phyloP scores from a whole-genome alignment of 2,888 invertebrate species.

The Conistra vaccinii region DNA sequence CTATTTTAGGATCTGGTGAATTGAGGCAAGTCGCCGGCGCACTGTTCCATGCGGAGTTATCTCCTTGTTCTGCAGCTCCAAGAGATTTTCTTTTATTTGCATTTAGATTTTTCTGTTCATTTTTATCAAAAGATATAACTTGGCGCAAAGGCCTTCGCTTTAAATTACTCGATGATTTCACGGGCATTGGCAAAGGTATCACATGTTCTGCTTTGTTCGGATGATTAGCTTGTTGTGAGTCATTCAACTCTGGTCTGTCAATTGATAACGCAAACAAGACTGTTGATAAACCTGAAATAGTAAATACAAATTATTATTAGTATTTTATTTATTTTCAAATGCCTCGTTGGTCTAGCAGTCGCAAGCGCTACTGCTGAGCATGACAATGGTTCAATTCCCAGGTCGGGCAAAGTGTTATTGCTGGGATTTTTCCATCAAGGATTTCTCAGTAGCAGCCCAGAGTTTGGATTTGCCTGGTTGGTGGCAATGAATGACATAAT shows the following conservation, averaged over 20 bases:
- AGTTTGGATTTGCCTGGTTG: too few species aligned
- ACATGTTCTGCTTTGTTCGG: constrained; percentile 92
- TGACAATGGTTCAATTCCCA: too few species aligned
- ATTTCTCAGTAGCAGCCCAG: too few species aligned
- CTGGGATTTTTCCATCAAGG: too few species aligned
- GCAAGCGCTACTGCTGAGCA: too few species aligned
- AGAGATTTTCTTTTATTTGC: constrained; percentile 70
- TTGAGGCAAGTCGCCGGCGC: constrained; percentile 92
- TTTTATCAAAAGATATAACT: constrained; percentile 89
- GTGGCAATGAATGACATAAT: too few species aligned
- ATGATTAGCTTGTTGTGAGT: constrained; percentile 88
- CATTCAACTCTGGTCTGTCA: constrained; percentile 95
- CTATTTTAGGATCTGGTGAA: constrained; percentile 88
- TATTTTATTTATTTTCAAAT: constrained; percentile 1
- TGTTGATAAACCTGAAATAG: constrained; percentile 94
- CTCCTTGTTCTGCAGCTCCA: constrained; percentile 67
- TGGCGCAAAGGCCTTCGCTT: constrained; percentile 87
- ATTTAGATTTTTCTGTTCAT: constrained; percentile 73
- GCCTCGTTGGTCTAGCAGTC: too few species aligned
- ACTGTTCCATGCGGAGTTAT: constrained; percentile 86
- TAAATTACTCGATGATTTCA: constrained; percentile 84
- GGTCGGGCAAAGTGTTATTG: too few species aligned
- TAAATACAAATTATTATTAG: constrained; percentile 40
- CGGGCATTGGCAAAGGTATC: constrained; percentile 92
- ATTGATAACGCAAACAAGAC: constrained; percentile 98